phyloP scores from a whole-genome alignment of 2,797 vertebrate species.

The Notolabrus celidotus region DNA sequence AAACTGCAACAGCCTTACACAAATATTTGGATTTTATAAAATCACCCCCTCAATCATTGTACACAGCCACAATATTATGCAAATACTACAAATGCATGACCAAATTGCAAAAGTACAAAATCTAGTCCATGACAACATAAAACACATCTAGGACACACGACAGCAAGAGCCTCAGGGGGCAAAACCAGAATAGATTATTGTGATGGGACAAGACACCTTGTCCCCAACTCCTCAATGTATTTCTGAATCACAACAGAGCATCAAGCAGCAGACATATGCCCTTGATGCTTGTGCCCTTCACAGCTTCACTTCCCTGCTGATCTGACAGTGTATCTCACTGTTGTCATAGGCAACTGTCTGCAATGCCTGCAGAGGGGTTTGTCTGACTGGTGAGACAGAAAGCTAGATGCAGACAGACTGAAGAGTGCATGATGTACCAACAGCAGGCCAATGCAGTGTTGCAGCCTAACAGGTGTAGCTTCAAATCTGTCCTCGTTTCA shows the following conservation, averaged over 20 bases:
- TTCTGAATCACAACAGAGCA: conserved; percentile 41
- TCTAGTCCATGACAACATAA: conserved; percentile 1
- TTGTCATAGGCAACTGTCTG: conserved; percentile 70
- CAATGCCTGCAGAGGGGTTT: conserved; percentile 40
- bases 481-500: not conserved
- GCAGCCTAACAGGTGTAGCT: not conserved
- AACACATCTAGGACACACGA: conserved; percentile 19
- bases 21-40: not conserved
- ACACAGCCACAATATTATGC: not conserved
- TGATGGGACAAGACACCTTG: conserved; percentile 21
- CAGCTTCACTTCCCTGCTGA: conserved; percentile 60
- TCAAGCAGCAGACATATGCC: conserved; percentile 51
- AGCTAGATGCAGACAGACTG: conserved; percentile 18
- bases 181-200: conserved; percentile 5
- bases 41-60: not conserved
- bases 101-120: conserved; percentile 2
- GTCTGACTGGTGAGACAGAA: conserved; percentile 23
- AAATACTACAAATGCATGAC: not conserved
- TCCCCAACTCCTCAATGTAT: conserved; percentile 26
- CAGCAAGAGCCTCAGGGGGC: not conserved
- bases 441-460: not conserved
- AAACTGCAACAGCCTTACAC: not conserved
- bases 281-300: conserved; percentile 66
- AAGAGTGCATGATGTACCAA: conserved; percentile 41
- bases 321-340: conserved; percentile 60